phyloP scores from a whole-genome alignment of 2,113 vertebrate genomes.

The Anser cygnoides region DNA sequence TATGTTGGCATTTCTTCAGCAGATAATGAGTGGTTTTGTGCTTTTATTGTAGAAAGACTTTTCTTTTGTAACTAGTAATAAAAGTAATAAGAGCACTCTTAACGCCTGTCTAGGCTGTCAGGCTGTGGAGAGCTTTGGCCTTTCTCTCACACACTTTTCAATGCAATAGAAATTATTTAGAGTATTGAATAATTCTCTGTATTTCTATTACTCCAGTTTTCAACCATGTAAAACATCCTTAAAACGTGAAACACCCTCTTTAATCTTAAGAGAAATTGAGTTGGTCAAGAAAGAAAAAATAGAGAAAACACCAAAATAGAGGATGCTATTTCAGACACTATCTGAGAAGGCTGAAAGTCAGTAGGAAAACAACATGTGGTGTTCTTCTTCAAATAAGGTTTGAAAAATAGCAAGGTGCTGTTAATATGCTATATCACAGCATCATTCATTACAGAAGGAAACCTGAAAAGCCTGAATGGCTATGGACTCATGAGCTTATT shows the following conservation, averaged over 20 bases:
- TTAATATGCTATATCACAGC: background rate
- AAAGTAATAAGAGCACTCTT: conserved; percentile 10
- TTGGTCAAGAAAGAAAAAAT: background rate
- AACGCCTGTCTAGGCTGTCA: background rate
- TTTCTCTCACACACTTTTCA: conserved; percentile 3
- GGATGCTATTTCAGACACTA: background rate
- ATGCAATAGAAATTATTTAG: conserved; percentile 10
- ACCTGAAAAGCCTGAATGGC: background rate
- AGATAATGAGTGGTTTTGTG: background rate
- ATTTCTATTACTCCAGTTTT: background rate
- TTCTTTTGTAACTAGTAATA: conserved; percentile 27
- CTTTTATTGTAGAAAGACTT: conserved; percentile 25
- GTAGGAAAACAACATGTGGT: background rate
- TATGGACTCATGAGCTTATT: background rate
- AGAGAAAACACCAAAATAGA: background rate
- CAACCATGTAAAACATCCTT: background rate
- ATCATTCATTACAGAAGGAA: conserved; percentile 27
- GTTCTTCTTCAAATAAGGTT: conserved; percentile 31
- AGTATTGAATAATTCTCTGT: conserved; percentile 11
- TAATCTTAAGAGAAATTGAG: conserved; percentile 8
- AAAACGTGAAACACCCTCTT: background rate
- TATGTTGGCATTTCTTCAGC: background rate
- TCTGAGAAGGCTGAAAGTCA: background rate
- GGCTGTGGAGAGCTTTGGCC: background rate
- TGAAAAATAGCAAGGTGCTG: conserved; percentile 17